These are phyloP conservation scores for Corythornis madagascariensis DNA, from an alignment of 2,113 vertebrate species.

Conservation along the genomic window DNA sequence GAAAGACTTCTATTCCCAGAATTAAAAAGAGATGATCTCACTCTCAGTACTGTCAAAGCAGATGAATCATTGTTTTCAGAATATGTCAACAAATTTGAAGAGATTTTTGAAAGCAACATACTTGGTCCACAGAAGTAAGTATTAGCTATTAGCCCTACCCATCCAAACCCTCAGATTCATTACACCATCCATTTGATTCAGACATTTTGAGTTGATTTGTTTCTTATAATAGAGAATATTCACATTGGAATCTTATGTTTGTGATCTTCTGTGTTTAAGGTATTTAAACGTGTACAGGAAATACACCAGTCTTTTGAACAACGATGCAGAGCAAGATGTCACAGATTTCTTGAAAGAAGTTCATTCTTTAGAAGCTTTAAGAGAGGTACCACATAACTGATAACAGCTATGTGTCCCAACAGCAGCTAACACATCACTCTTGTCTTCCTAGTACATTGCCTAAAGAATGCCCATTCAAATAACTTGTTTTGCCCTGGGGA, in stretches of 20 bases:
- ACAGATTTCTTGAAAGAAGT: slow-evolving; percentile 79
- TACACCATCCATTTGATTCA: background rate
- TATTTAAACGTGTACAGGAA: slow-evolving; percentile 87
- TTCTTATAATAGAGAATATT: background rate
- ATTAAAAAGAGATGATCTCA: slow-evolving; percentile 69
- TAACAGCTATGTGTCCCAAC: background rate
- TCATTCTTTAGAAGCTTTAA: slow-evolving; percentile 81
- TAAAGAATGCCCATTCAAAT: background rate
- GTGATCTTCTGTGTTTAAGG: slow-evolving; percentile 71
- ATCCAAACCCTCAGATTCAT: background rate
- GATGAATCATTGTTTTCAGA: slow-evolving; percentile 82
- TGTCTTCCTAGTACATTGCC: background rate
- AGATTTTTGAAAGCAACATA: slow-evolving; percentile 83
- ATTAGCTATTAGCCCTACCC: background rate
- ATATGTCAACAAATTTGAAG: slow-evolving; percentile 74
- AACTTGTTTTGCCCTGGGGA: background rate
- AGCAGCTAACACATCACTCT: background rate
- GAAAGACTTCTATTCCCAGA: slow-evolving; percentile 84
- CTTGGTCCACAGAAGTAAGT: slow-evolving; percentile 86
- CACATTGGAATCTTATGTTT: background rate
- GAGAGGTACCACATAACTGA: slow-evolving; percentile 70
- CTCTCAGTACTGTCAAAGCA: slow-evolving; percentile 76
- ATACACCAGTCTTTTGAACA: slow-evolving; percentile 83
- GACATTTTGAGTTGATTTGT: background rate
- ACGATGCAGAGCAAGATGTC: slow-evolving; percentile 74